These are phyloP conservation scores for Keiferia lycopersicella DNA, from an alignment of 2,888 invertebrate genomes.

Conservation along the genomic window DNA sequence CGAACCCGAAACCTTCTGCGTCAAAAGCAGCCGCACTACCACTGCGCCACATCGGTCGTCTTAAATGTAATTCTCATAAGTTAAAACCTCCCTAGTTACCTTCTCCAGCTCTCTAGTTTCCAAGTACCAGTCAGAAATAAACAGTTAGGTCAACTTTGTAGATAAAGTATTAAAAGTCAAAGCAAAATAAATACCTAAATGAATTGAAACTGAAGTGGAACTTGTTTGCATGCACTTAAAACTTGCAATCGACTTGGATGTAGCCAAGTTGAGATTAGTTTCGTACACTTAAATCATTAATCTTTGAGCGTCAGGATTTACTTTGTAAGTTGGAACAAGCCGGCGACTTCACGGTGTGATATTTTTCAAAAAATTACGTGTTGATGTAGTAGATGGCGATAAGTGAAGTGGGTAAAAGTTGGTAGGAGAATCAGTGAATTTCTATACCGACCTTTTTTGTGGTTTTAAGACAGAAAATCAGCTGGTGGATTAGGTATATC, in stretches of 20 bases:
- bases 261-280: constrained; percentile 64
- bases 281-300: constrained; percentile 64
- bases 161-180: background rate
- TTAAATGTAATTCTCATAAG: no score
- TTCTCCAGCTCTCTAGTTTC: background rate
- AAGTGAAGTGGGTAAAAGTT: no score
- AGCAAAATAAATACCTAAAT: constrained; percentile 8
- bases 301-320: constrained; percentile 46
- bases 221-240: constrained; percentile 53
- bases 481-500: no score
- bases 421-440: no score
- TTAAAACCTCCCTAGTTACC: background rate
- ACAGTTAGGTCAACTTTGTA: constrained; percentile 3
- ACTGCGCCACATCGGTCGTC: no score
- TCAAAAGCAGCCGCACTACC: no score
- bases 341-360: background rate
- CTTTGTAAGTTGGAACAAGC: constrained; percentile 16
- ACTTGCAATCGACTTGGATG: constrained; percentile 62
- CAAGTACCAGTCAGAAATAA: background rate
- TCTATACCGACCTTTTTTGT: no score
- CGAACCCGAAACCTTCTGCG: no score
- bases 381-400: background rate
- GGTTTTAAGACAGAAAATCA: no score
- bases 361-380: background rate
- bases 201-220: constrained; percentile 7